phyloP scores from a whole-genome alignment of 2,113 vertebrate species.

The Athene noctua region DNA sequence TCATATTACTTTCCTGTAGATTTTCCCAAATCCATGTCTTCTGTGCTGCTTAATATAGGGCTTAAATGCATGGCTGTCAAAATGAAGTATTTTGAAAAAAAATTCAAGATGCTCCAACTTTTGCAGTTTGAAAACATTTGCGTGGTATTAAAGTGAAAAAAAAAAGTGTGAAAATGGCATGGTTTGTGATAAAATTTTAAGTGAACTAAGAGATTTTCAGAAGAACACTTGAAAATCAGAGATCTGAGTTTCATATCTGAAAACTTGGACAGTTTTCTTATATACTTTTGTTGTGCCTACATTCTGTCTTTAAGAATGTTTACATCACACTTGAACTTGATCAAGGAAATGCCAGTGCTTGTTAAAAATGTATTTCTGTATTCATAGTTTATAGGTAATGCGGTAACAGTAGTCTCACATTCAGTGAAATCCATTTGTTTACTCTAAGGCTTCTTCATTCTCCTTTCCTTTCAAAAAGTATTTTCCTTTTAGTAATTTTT shows the following conservation, averaged over 20 bases:
- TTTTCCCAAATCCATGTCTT: conserved; percentile 12
- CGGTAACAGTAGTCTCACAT: not conserved
- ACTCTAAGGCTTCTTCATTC: not conserved
- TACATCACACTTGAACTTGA: not conserved
- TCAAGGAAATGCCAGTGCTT: not conserved
- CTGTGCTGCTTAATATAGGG: not conserved
- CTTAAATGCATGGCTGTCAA: conserved; percentile 16
- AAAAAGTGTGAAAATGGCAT: not conserved
- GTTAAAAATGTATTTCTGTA: conserved; percentile 24
- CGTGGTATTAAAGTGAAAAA: not conserved
- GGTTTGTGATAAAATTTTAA: not conserved
- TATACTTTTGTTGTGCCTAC: not conserved
- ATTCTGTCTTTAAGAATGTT: conserved; percentile 2
- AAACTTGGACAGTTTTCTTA: not conserved
- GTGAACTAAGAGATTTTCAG: not conserved
- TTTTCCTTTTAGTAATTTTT: not conserved
- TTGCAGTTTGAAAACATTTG: not conserved
- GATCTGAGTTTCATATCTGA: not conserved
- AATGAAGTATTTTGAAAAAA: conserved; percentile 2
- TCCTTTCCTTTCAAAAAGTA: not conserved
- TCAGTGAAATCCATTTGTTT: not conserved
- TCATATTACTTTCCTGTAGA: not conserved
- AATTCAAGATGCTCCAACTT: not conserved
- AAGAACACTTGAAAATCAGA: not conserved
- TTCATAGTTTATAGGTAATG: not conserved